These are phyloP conservation scores for Ectemnius continuus DNA, from an alignment of 2,888 invertebrate species.

Conservation along the genomic window DNA sequence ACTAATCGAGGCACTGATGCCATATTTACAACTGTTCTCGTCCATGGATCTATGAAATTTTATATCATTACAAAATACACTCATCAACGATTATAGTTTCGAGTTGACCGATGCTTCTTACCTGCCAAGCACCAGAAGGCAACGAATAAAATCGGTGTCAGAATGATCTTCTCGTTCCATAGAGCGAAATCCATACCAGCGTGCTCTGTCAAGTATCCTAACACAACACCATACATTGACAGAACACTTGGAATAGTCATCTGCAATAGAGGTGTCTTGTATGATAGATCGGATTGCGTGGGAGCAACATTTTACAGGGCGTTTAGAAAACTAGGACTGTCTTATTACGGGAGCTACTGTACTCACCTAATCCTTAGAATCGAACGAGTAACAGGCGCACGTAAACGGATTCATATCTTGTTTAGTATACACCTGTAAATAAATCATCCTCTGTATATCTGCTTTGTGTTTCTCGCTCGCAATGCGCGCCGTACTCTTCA, in stretches of 20 bases:
- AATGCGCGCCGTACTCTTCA: not conserved
- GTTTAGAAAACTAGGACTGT: constrained; percentile 30
- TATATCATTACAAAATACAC: not conserved
- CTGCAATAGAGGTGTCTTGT: constrained; percentile 42
- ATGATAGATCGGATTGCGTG: too few relatives aligned
- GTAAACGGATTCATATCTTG: too few relatives aligned
- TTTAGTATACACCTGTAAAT: not conserved
- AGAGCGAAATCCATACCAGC: constrained; percentile 67
- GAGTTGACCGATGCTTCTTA: constrained; percentile 51
- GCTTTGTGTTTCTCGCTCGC: not conserved
- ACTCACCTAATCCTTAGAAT: constrained; percentile 30
- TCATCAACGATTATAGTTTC: not conserved
- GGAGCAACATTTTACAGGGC: constrained; percentile 34
- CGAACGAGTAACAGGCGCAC: constrained; percentile 7
- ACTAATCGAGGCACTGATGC: constrained; percentile 67
- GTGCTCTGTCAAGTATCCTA: constrained; percentile 58
- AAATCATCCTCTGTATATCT: not conserved
- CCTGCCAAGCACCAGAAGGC: constrained; percentile 81
- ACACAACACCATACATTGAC: constrained; percentile 69
- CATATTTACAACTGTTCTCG: constrained; percentile 79
- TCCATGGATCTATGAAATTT: constrained; percentile 80
- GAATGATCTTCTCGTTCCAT: constrained; percentile 82
- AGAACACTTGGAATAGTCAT: constrained; percentile 72
- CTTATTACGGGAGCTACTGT: constrained; percentile 8
- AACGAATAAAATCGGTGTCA: constrained; percentile 82